A percentile compares a stretch with the other conserved stretches of the same genome.
Evolutionary conservation across 2,888 invertebrate genomes (phyloP).

Genomic region (Dioctria rufipes): DNA sequence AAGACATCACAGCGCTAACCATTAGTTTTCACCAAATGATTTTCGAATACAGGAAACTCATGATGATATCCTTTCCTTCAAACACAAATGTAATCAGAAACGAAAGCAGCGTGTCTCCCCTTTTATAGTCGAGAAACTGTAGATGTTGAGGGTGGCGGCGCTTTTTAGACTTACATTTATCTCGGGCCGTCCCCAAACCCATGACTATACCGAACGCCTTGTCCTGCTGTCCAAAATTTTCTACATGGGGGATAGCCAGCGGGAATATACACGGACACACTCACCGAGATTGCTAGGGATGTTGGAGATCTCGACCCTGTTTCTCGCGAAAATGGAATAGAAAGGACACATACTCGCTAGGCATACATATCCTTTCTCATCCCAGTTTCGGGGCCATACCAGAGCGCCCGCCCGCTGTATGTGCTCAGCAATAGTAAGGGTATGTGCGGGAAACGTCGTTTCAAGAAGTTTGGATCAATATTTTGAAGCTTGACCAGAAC

Average conservation of each 20-base stretch:
- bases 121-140: slow-evolving; percentile 47
- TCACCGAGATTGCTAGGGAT: slow-evolving; percentile 57
- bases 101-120: slow-evolving; percentile 45
- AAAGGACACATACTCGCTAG: slow-evolving; percentile 58
- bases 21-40: slow-evolving; percentile 59
- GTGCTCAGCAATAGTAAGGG: slow-evolving; percentile 27
- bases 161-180: slow-evolving; percentile 53
- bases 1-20: slow-evolving; percentile 56
- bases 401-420: slow-evolving; percentile 22
- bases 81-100: slow-evolving; percentile 55
- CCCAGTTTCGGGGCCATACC: slow-evolving; percentile 10
- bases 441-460: slow-evolving; percentile 56
- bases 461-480: slow-evolving; percentile 61
- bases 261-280: slow-evolving; percentile 54
- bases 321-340: slow-evolving; percentile 59
- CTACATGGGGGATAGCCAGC: slow-evolving; percentile 55
- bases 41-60: slow-evolving; percentile 58
- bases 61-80: slow-evolving; percentile 57
- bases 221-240: slow-evolving; percentile 55
- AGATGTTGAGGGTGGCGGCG: slow-evolving; percentile 31
- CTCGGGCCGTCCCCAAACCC: slow-evolving; percentile 28
- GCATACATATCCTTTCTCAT: slow-evolving; percentile 54
- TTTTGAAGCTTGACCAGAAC: slow-evolving; percentile 61
- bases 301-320: slow-evolving; percentile 58
- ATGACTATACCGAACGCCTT: slow-evolving; percentile 33